These are phyloP conservation scores for Acleris sparsana DNA, from an alignment of 2,888 invertebrate genomes.

Conservation along the genomic window DNA sequence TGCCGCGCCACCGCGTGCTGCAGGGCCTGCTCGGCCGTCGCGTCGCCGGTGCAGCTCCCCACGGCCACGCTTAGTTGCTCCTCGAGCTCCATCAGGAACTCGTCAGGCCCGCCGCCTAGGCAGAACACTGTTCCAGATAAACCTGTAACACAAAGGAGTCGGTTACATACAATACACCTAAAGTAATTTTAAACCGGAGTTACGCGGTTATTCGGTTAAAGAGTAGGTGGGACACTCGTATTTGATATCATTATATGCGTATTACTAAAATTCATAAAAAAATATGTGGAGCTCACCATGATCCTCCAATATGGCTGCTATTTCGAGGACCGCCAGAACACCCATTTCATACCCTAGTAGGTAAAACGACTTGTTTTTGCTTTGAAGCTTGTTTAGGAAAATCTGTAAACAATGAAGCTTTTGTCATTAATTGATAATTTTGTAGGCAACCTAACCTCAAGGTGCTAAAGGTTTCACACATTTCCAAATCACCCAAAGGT, in stretches of 20 bases:
- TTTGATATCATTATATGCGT: too few relatives aligned
- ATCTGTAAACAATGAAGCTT: constrained; percentile 25
- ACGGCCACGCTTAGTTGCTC: constrained; percentile 37
- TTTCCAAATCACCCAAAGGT: too few relatives aligned
- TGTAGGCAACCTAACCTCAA: neutral
- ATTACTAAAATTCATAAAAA: too few relatives aligned
- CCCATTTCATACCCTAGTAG: constrained; percentile 63
- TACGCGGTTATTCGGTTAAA: too few relatives aligned
- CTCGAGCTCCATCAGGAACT: constrained; percentile 44
- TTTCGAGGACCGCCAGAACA: constrained; percentile 54
- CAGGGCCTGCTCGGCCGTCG: constrained; percentile 41
- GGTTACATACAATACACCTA: neutral
- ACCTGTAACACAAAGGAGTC: constrained; percentile 4
- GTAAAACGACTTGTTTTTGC: constrained; percentile 50
- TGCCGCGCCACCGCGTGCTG: constrained; percentile 49
- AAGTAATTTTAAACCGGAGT: too few relatives aligned
- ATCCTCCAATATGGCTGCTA: constrained; percentile 59
- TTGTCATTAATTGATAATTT: neutral
- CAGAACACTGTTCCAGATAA: constrained; percentile 37
- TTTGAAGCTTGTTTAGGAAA: constrained; percentile 29
- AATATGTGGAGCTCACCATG: constrained; percentile 45
- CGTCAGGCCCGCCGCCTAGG: constrained; percentile 38
- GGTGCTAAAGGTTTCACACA: too few relatives aligned
- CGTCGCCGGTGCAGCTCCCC: constrained; percentile 1
- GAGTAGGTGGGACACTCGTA: too few relatives aligned